phyloP scores from a whole-genome alignment of 2,888 invertebrate species.

The Dinocampus coccinellae region DNA sequence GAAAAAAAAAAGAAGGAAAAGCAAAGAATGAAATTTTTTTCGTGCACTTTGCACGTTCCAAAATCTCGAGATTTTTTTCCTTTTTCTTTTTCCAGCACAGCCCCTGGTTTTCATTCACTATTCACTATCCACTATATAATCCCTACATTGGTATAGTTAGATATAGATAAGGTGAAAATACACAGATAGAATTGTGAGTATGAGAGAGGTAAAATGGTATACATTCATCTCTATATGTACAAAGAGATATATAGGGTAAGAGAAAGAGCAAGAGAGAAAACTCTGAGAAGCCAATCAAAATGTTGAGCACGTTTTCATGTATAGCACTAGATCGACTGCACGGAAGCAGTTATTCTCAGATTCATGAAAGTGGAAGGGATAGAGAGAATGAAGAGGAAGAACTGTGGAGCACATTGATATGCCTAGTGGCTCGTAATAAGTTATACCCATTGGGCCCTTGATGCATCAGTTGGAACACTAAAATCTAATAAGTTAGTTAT shows the following conservation, averaged over 20 bases:
- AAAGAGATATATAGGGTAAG: background rate
- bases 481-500: constrained; percentile 13
- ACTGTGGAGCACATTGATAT: constrained; percentile 33
- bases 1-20: too few species aligned
- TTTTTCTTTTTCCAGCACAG: background rate
- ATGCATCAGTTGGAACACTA: constrained; percentile 9
- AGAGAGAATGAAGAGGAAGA: background rate
- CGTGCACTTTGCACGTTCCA: too few species aligned
- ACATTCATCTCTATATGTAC: background rate
- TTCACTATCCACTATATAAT: background rate
- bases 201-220: background rate
- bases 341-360: constrained; percentile 40
- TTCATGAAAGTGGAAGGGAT: constrained; percentile 29
- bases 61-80: background rate
- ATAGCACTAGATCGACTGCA: constrained; percentile 28
- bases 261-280: background rate
- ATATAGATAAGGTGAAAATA: background rate
- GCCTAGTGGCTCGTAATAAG: constrained; percentile 39
- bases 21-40: too few species aligned
- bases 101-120: background rate
- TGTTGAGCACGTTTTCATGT: constrained; percentile 39
- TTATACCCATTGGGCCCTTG: constrained; percentile 18
- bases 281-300: constrained; percentile 32
- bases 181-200: background rate
- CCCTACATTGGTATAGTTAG: background rate